Evolutionary conservation across 2,113 vertebrate species (phyloP).

Genomic region (Brachypteracias leptosomus): DNA sequence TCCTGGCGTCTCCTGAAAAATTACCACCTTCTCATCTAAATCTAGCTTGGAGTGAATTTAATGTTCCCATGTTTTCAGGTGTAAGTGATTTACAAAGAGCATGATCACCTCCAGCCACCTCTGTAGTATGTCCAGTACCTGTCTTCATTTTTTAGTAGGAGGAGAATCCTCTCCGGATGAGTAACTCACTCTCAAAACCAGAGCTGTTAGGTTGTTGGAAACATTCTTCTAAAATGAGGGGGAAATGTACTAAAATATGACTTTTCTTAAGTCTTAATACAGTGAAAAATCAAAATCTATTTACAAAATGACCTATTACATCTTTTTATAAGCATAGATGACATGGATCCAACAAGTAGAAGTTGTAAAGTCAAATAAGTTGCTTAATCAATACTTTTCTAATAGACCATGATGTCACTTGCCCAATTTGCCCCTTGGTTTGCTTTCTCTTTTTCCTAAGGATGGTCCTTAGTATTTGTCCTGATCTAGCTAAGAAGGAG

Average conservation of each 20-base stretch:
- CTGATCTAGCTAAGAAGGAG: background rate
- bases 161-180: background rate
- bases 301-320: background rate
- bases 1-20: background rate
- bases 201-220: background rate
- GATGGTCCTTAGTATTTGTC: background rate
- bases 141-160: background rate
- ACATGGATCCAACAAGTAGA: background rate
- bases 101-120: background rate
- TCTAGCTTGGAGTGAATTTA: background rate
- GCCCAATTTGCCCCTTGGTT: background rate
- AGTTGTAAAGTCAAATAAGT: background rate
- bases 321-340: background rate
- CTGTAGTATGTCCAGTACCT: background rate
- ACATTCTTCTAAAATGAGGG: background rate
- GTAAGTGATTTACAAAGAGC: background rate
- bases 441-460: accelerated
- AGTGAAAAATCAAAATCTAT: background rate
- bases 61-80: background rate
- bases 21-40: background rate
- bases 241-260: background rate
- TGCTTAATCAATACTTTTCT: background rate
- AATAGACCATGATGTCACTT: background rate
- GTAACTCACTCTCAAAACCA: background rate
- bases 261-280: background rate